Conservation (phyloP, 2,888 invertebrate genomes). For the Endomychus coccineus region DNA sequence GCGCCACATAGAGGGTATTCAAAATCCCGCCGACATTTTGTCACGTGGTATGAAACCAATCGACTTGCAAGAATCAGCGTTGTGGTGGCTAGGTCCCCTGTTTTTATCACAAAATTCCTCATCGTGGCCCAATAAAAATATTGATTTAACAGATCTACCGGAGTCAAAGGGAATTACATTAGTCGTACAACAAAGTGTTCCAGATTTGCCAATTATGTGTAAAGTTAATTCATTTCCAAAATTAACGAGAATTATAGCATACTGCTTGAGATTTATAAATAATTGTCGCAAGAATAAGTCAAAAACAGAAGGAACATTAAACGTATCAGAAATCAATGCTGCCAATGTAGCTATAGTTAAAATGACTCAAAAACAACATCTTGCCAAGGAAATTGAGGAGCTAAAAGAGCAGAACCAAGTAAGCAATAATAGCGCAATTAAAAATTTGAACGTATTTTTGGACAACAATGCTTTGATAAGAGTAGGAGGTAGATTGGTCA, state of each 20-base stretch:
- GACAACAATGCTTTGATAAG: conserved; percentile 2
- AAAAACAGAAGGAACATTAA: conserved; percentile 4
- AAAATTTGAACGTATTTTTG: conserved; percentile 1
- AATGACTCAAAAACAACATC: background rate
- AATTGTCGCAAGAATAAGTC: conserved; percentile 6
- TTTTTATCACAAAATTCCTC: background rate
- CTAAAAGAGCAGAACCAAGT: too few species aligned
- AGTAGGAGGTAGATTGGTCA: conserved; percentile 11
- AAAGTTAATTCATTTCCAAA: conserved; percentile 3
- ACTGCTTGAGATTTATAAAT: conserved; percentile 9
- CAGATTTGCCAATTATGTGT: background rate
- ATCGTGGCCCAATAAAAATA: conserved; percentile 4
- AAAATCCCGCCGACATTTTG: conserved; percentile 3
- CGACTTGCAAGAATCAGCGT: background rate
- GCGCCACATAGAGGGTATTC: conserved; percentile 2
- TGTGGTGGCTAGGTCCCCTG: conserved; percentile 8
- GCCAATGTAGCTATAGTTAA: conserved; percentile 1
- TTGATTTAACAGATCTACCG: background rate
- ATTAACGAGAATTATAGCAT: conserved; percentile 6
- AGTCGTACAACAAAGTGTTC: background rate
- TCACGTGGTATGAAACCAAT: conserved; percentile 1
- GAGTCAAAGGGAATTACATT: conserved; percentile 1
- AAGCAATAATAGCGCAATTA: conserved; percentile 11
- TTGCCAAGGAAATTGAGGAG: conserved; percentile 4
- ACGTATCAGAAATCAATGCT: conserved; percentile 4